phyloP scores from a whole-genome alignment of 2,113 vertebrate species.

The Petrocephalus zakoni region DNA sequence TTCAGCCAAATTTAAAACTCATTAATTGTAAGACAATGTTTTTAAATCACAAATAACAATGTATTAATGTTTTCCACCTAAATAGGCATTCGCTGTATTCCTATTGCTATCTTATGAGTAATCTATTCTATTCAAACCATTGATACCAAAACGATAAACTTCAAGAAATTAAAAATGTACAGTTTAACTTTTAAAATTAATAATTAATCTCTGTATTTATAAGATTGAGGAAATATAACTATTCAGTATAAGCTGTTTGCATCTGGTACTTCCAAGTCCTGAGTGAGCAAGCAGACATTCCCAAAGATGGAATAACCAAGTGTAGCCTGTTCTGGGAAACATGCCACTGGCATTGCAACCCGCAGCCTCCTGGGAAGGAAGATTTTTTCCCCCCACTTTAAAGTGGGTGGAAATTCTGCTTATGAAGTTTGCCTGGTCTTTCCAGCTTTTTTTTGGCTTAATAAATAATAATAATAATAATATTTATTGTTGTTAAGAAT shows the following conservation, averaged over 20 bases:
- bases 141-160: not conserved
- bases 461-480: too few species aligned
- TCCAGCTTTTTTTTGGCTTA: not conserved
- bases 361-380: slow-evolving; percentile 9
- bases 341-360: not conserved
- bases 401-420: slow-evolving; percentile 15
- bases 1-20: not conserved
- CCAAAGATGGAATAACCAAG: slow-evolving; percentile 10
- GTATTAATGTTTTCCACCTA: not conserved
- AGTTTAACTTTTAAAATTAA: not conserved
- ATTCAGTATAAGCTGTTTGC: slow-evolving; percentile 1
- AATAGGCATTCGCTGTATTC: not conserved
- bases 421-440: not conserved
- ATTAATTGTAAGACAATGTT: not conserved
- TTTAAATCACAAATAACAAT: not conserved
- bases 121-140: not conserved
- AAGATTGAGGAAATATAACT: not conserved
- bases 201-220: not conserved
- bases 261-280: slow-evolving; percentile 17
- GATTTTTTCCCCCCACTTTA: not conserved
- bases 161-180: not conserved
- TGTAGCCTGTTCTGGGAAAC: not conserved
- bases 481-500: not conserved
- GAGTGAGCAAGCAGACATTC: slow-evolving; percentile 3
- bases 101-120: not conserved